Conservation (phyloP, 2,113 vertebrate species). For the Leucosticte australis region DNA sequence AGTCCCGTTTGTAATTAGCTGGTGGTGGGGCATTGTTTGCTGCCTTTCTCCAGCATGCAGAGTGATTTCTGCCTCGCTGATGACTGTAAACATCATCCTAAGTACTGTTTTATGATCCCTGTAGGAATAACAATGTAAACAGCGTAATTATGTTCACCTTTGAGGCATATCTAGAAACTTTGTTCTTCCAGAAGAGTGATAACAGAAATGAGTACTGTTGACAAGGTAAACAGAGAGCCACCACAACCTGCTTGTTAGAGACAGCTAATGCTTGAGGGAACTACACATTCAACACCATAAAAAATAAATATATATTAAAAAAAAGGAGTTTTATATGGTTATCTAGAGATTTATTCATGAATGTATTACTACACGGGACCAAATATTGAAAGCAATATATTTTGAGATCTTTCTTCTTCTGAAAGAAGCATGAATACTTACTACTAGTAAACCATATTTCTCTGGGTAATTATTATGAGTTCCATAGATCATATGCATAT, state of each 20-base stretch:
- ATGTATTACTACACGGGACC: not conserved
- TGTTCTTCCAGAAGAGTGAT: conserved; percentile 61
- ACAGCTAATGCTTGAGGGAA: conserved; percentile 44
- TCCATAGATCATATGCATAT: not conserved
- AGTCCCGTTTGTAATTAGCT: conserved; percentile 1
- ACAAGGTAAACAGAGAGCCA: conserved; percentile 52
- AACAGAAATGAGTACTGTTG: conserved; percentile 45
- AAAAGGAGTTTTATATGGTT: not conserved
- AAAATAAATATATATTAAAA: not conserved
- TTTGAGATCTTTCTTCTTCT: not conserved
- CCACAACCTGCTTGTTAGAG: conserved; percentile 21
- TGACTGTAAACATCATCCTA: conserved; percentile 48
- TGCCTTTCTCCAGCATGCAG: not conserved
- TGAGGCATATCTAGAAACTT: conserved; percentile 56
- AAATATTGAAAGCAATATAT: not conserved
- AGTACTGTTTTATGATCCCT: conserved; percentile 49
- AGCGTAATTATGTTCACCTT: conserved; percentile 53
- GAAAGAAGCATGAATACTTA: not conserved
- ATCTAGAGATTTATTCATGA: not conserved
- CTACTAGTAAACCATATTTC: not conserved
- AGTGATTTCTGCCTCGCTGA: conserved; percentile 23
- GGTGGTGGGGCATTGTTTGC: not conserved
- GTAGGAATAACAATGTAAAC: conserved; percentile 53
- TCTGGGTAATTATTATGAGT: not conserved
- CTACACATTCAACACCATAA: not conserved